These are phyloP conservation scores for Halcyon senegalensis DNA, from an alignment of 2,113 vertebrate genomes.

Conservation along the genomic window DNA sequence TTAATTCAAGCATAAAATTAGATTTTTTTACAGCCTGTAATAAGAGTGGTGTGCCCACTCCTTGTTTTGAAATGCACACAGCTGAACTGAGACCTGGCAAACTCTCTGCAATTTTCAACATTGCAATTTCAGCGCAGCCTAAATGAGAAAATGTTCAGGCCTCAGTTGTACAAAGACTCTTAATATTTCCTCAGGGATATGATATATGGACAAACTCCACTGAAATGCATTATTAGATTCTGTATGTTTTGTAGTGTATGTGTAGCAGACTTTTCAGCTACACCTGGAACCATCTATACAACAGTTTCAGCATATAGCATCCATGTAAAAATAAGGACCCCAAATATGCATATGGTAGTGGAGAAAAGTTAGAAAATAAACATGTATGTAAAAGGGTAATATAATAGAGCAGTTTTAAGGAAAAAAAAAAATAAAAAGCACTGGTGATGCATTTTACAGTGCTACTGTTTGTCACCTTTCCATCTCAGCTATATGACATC, in stretches of 20 bases:
- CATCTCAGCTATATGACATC: neutral
- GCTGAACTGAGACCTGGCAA: neutral
- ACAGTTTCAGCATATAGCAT: neutral
- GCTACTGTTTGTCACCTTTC: neutral
- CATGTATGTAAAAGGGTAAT: neutral
- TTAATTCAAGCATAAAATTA: constrained; percentile 55
- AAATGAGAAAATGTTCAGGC: neutral
- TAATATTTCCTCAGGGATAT: neutral
- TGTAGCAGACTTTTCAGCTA: neutral
- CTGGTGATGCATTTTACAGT: neutral
- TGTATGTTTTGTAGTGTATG: neutral
- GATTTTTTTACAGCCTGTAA: neutral
- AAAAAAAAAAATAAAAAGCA: neutral
- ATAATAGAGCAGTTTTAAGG: neutral
- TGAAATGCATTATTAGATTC: neutral
- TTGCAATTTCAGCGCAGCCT: neutral
- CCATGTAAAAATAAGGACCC: neutral
- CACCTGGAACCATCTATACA: neutral
- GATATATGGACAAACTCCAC: neutral
- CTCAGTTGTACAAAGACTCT: neutral
- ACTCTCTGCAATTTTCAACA: neutral
- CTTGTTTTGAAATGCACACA: neutral
- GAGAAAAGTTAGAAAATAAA: neutral
- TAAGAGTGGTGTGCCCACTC: rapidly evolving
- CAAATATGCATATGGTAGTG: neutral